Evolutionary conservation across 1,140 invertebrate species (phyloP).

Genomic region (Aethina tumida): DNA sequence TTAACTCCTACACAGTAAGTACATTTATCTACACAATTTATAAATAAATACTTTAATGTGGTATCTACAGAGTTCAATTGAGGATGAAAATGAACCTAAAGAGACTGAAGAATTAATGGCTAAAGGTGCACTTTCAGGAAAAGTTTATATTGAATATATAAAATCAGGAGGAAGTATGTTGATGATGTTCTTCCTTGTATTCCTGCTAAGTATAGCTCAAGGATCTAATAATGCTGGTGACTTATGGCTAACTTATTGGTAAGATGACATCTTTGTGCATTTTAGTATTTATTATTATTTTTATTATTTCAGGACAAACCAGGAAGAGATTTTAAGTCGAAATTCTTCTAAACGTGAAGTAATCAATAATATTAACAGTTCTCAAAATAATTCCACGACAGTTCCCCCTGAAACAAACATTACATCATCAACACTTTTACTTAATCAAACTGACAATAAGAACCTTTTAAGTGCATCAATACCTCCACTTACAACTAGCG

Average conservation of each 20-base stretch:
- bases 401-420: too few relatives aligned
- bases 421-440: too few relatives aligned
- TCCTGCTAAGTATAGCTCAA: conserved; percentile 40
- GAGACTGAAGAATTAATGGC: conserved; percentile 47
- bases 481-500: too few relatives aligned
- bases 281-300: conserved; percentile 22
- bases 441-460: too few relatives aligned
- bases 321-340: too few relatives aligned
- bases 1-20: conserved; percentile 17
- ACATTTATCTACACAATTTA: too few relatives aligned
- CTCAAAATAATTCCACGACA: too few relatives aligned
- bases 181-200: conserved; percentile 33
- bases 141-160: conserved; percentile 45
- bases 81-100: conserved; percentile 37
- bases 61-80: conserved; percentile 17
- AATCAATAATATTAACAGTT: too few relatives aligned
- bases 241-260: conserved; percentile 66
- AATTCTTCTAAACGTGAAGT: too few relatives aligned
- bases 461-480: too few relatives aligned
- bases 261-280: conserved; percentile 29
- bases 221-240: conserved; percentile 47
- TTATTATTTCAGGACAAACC: conserved; percentile 40
- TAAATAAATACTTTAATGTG: too few relatives aligned
- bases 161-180: conserved; percentile 42
- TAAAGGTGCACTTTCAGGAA: conserved; percentile 44